A percentile compares a stretch with the other conserved stretches of the same genome.
phyloP scores from a whole-genome alignment of 2,888 invertebrate genomes.

The Cataglyphis altisquamis region DNA sequence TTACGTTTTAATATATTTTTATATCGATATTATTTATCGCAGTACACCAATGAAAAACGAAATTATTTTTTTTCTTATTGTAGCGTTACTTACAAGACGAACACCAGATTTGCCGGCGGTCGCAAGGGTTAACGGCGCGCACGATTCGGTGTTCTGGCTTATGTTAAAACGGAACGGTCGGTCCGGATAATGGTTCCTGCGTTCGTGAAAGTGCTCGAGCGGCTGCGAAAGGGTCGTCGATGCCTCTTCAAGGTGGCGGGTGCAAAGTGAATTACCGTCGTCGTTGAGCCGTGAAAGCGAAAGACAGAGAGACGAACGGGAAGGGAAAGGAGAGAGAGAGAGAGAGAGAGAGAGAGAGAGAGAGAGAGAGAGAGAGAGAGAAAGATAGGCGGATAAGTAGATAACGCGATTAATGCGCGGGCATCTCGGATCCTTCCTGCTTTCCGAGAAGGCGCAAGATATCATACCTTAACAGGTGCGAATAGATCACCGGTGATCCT shows the following conservation, averaged over 20 bases:
- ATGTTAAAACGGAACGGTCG: conserved; percentile 65
- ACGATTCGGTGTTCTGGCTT: conserved; percentile 41
- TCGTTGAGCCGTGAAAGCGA: conserved; percentile 64
- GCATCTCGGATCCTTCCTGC: conserved; percentile 54
- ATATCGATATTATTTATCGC: background rate
- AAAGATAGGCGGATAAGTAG: conserved; percentile 66
- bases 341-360: conserved; percentile 20
- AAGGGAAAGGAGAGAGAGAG: background rate
- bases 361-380: background rate
- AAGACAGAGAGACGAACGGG: background rate
- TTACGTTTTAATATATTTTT: background rate
- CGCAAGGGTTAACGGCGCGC: conserved; percentile 29
- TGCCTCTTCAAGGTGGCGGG: conserved; percentile 60
- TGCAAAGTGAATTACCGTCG: conserved; percentile 73
- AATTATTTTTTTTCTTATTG: background rate
- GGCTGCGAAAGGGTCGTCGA: conserved; percentile 64
- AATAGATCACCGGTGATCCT: conserved; percentile 11
- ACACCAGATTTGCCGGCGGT: conserved; percentile 20
- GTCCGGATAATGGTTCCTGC: conserved; percentile 67
- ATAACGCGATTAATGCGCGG: conserved; percentile 75
- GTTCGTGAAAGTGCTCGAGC: conserved; percentile 63
- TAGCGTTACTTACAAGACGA: background rate
- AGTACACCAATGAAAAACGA: background rate
- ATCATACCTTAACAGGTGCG: background rate
- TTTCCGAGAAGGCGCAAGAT: background rate